Conservation (phyloP, 1,140 invertebrate species). For the Coenobita brevimanus region DNA sequence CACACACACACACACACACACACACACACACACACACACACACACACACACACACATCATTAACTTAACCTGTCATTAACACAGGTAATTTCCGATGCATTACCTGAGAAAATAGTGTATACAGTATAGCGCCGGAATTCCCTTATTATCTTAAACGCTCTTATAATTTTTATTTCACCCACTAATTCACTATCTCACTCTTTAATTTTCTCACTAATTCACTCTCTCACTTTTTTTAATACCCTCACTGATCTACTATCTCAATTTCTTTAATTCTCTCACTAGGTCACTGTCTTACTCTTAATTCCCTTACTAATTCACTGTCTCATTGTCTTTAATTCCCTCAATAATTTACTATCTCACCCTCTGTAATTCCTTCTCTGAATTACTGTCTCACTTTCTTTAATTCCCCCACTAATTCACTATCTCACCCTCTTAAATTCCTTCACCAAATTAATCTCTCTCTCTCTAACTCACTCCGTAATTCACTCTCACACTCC, state of each 20-base stretch:
- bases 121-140: no score
- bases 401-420: slow-evolving; percentile 4
- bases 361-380: no score
- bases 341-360: background rate
- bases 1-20: no score
- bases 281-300: background rate
- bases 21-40: no score
- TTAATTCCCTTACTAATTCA: background rate
- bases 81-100: no score
- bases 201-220: no score
- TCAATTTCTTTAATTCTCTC: background rate
- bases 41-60: no score
- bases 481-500: background rate
- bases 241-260: background rate
- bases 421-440: slow-evolving; percentile 10
- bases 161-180: background rate
- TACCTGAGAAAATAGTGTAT: no score
- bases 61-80: no score
- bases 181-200: no score
- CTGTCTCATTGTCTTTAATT: background rate
- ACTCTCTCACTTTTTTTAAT: slow-evolving; percentile 10
- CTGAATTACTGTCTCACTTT: no score
- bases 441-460: background rate
- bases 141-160: no score
- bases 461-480: background rate